Evolutionary conservation across 1,140 invertebrate genomes (phyloP), one percentile per base, ranked within the genome.

Genomic region (Drosophila subpulchrella): DNA sequence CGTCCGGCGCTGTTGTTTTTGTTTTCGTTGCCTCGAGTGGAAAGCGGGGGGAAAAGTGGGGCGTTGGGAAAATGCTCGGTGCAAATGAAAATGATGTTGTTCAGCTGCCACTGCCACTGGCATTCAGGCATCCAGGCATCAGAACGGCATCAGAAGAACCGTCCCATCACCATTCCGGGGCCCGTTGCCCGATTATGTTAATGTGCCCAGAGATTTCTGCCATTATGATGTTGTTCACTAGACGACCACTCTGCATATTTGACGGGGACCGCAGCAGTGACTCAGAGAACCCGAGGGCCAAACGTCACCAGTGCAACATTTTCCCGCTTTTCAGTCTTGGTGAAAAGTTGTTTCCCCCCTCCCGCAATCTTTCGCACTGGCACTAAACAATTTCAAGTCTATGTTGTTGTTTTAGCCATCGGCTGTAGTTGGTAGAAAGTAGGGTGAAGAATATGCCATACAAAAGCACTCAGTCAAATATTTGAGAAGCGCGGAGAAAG

Each of bases 41-140:
- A 17, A 24, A 13, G 7, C 10, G 15, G 8, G 0, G 13, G 17
- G 15, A 10, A 3, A 3, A 7, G 6, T 30, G 1, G 47, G 27
- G 8, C n/a, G 27, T 51, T 30, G 13, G 24, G 27, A 27, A 60
- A 42, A 59, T 51, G 13, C 39, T 63, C 53, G 66, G 59, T 78
- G 80, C 68, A 83, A 82, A 83, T 78, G 70, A 83, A 79, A 88
- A 86, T 88, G 70, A 88, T 88, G 82, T 88, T 85, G 82, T 88
- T 71, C 55, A 48, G 24, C 60, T 62, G 57, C 67, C 41, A 36
- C 78, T 81, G 77, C 51, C 75, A 78, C 51, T 80, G 70, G 70
- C 80, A 79, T 60, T 30, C 36, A 71, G 36, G 48, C 67, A 70
- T 63, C 41, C 41, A 70, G 34, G 47, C 66, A 66, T 65, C 59